These are phyloP conservation scores for Caenorhabditis japonica DNA, from an alignment of 2,888 invertebrate species.

Conservation along the genomic window DNA sequence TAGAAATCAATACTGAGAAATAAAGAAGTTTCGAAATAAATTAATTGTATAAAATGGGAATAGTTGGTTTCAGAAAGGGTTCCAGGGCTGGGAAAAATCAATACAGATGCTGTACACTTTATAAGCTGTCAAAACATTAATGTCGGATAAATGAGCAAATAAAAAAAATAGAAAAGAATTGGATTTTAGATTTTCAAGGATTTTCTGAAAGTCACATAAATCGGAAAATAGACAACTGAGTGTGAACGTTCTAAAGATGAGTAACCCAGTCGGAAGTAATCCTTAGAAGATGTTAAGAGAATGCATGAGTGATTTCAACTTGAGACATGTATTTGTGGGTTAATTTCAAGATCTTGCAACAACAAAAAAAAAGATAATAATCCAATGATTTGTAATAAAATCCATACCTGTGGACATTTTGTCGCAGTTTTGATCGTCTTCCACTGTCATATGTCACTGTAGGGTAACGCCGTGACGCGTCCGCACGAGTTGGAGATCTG, in stretches of 20 bases:
- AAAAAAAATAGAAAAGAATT: not conserved
- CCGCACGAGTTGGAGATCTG: constrained; percentile 50
- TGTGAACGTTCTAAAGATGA: too few species aligned
- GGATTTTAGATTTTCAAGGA: not conserved
- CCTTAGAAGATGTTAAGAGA: not conserved
- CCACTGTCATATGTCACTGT: constrained; percentile 56
- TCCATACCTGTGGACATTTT: constrained; percentile 53
- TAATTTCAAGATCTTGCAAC: not conserved
- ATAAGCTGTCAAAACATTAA: not conserved
- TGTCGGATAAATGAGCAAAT: not conserved
- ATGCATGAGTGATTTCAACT: too few species aligned
- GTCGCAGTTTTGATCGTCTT: constrained; percentile 50
- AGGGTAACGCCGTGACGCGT: constrained; percentile 49
- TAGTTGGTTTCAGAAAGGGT: not conserved
- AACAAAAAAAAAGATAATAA: not conserved
- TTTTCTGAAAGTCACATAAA: not conserved
- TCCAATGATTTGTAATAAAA: not conserved
- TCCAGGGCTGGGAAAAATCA: too few species aligned
- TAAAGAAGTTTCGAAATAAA: not conserved
- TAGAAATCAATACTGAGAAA: constrained; percentile 45
- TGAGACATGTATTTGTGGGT: too few species aligned
- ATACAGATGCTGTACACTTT: too few species aligned
- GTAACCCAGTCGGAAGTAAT: constrained; percentile 1
- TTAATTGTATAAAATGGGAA: constrained; percentile 4
- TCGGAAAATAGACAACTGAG: not conserved